Evolutionary conservation across 2,797 vertebrate genomes (phyloP).

Genomic region (Tolypeutes matacus): DNA sequence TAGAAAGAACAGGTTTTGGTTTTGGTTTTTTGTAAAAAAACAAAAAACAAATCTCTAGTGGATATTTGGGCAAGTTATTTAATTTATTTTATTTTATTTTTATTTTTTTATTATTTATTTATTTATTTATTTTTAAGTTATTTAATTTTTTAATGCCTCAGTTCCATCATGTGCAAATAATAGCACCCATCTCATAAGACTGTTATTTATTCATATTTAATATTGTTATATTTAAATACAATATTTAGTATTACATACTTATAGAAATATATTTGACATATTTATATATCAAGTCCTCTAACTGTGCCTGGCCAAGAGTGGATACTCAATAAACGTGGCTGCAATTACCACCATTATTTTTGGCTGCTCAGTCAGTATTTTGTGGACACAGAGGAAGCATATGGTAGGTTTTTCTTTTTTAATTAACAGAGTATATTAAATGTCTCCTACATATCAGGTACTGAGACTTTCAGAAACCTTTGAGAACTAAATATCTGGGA

Average conservation of each 20-base stretch:
- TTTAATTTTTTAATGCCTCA: neutral
- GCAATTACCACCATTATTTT: neutral
- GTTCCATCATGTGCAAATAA: neutral
- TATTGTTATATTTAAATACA: constrained; percentile 6
- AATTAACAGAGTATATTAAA: neutral
- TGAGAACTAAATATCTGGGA: neutral
- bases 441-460: neutral
- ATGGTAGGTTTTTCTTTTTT: neutral
- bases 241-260: neutral
- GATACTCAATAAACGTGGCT: neutral
- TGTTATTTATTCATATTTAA: neutral
- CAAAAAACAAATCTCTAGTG: neutral
- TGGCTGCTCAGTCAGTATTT: neutral
- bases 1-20: neutral
- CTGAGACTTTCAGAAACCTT: constrained; percentile 32
- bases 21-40: neutral
- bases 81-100: too few relatives aligned
- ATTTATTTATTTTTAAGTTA: too few relatives aligned
- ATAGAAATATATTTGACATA: constrained; percentile 13
- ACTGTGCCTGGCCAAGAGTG: neutral
- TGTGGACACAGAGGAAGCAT: neutral
- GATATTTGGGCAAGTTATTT: neutral
- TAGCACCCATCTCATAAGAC: neutral
- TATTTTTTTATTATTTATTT: too few relatives aligned
- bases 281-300: neutral